Evolutionary conservation across 1,140 invertebrate species (phyloP).

Genomic region (Muscidifurax raptorellus): DNA sequence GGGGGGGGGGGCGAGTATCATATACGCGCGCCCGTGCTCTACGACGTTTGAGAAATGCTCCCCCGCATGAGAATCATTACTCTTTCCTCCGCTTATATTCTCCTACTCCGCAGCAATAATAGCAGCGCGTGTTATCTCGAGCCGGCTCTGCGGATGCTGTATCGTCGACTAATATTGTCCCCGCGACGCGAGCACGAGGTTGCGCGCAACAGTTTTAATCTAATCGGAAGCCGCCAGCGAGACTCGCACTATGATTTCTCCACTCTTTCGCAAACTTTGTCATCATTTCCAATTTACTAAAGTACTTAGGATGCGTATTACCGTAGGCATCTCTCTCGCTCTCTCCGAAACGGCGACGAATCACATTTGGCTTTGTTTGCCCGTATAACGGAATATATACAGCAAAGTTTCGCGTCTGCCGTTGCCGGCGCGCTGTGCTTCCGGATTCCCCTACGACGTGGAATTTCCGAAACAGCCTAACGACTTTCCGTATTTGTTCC

Average conservation of each 20-base stretch:
- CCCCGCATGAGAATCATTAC: background rate
- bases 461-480: background rate
- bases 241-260: too few species aligned
- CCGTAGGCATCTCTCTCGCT: background rate
- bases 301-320: slow-evolving; percentile 2
- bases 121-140: background rate
- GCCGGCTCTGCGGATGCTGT: background rate
- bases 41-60: background rate
- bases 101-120: background rate
- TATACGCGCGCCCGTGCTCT: too few species aligned
- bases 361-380: slow-evolving; percentile 23
- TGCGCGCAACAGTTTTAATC: background rate
- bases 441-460: background rate
- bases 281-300: slow-evolving; percentile 12
- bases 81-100: background rate
- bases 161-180: background rate
- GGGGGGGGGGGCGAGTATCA: too few species aligned
- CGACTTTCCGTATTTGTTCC: slow-evolving; percentile 12
- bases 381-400: background rate
- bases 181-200: background rate
- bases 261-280: background rate
- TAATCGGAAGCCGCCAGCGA: background rate
- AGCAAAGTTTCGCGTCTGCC: background rate
- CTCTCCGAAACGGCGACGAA: background rate
- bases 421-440: background rate